Conservation (phyloP, 37 sponge, comb jelly and placozoan species). For the Lycopodina hypogea region DNA sequence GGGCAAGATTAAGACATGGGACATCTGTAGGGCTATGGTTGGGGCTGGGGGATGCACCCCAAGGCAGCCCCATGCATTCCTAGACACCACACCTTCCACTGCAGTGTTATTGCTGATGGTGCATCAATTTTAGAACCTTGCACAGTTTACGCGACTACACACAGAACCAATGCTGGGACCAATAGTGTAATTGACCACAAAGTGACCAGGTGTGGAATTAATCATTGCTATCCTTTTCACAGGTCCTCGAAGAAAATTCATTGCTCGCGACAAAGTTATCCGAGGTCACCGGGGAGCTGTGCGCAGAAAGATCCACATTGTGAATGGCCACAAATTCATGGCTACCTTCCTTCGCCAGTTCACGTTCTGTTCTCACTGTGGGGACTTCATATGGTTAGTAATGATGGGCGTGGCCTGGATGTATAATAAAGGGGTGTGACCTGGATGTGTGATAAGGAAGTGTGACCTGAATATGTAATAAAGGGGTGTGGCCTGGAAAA, state of each 20-base stretch:
- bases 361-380: conserved; percentile 96
- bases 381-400: conserved; percentile 94
- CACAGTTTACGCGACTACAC: too few relatives aligned
- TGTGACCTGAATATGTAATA: background rate
- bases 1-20: too few relatives aligned
- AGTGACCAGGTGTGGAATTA: too few relatives aligned
- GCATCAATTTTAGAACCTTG: too few relatives aligned
- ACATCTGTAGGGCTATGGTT: too few relatives aligned
- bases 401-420: background rate
- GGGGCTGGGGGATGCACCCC: too few relatives aligned
- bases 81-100: too few relatives aligned
- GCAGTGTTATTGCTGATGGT: too few relatives aligned
- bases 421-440: conserved; percentile 19
- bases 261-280: conserved; percentile 33
- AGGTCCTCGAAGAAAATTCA: conserved; percentile 43
- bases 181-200: too few relatives aligned
- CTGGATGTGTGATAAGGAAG: conserved; percentile 4
- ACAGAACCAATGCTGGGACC: too few relatives aligned
- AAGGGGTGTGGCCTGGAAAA: background rate
- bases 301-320: conserved; percentile 89
- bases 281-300: conserved; percentile 81
- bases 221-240: too few relatives aligned
- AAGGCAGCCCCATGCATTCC: too few relatives aligned
- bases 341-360: conserved; percentile 87
- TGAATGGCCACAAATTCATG: conserved; percentile 98